Base-by-base conservation (phyloP, 2,797 vertebrate genomes). In the Silurus aristotelis region DNA sequence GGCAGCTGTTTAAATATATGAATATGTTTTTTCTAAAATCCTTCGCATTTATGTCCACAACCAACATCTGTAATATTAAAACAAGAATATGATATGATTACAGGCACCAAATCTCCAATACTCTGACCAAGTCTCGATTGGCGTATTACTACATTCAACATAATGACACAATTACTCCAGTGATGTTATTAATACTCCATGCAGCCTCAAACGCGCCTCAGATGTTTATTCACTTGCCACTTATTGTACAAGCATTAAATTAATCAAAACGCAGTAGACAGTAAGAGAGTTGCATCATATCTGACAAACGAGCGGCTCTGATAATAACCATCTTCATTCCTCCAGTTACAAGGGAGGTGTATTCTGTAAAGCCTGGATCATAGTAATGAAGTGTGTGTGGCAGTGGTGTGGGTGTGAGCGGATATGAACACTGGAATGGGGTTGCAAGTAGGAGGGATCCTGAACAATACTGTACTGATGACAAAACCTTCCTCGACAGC, bases 321-420 rank as follows among this genome's bases (percentile, higher is more conserved):
- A 87, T 72, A 82, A 84, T 1, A 10, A 80, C 48, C 38, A 66
- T 52, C 73, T 80, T 84, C 73, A 72, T 72, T 84, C 19, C 25
- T 63, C 25, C 27, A n/a, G 52, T 75, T 52, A 87, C 73, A 80
- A 79, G 83, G 63, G 79, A 85, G 58, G 27, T 27, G 43, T 43
- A 10, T 76, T 76, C 76, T 58, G 38, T 14, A 38, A 70, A 80
- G 70, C 52, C 52, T 85, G 31, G 73, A 38, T 83, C 48, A 38
- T 48, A 68, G 71, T 61, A 82, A 76, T 56, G 55, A 48, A 82
- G 84, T 81, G 71, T 72, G 60, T 27, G 56, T 48, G 48, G 56
- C 31, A 20, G 61, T 67, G 25, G 83, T 58, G 88, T 83, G 77
- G 87, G 83, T 82, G 77, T 46, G 55, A 80, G 86, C 20, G 63